Percentiles rank a stretch among this genome's conserved stretches.
Conservation (phyloP, 1,140 invertebrate genomes). For the Temnothorax longispinosus region DNA sequence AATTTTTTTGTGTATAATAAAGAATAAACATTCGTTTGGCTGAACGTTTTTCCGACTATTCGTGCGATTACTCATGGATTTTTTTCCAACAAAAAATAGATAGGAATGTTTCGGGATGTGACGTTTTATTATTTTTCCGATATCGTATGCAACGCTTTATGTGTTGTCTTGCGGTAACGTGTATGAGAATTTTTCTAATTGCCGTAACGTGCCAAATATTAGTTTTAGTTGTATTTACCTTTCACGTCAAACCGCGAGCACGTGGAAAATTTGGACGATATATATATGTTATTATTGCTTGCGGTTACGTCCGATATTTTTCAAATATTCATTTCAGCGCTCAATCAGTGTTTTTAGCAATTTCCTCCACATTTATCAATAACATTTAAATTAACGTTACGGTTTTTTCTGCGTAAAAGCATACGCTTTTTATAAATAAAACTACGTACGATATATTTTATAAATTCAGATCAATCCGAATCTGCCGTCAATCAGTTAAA, state of each 20-base stretch:
- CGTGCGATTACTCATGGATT: not conserved
- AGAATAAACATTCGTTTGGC: not conserved
- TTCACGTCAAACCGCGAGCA: not conserved
- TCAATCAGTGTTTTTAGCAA: constrained; percentile 27
- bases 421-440: not conserved
- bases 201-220: constrained; percentile 38
- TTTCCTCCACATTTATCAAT: constrained; percentile 1
- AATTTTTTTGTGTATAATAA: not conserved
- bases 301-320: constrained; percentile 24
- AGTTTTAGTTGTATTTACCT: constrained; percentile 39
- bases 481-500: not conserved
- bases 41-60: not conserved
- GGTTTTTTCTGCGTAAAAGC: not conserved
- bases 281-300: constrained; percentile 28
- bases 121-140: constrained; percentile 44
- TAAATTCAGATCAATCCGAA: not conserved
- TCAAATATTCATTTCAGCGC: not conserved
- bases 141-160: constrained; percentile 19
- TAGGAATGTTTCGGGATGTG: constrained; percentile 1
- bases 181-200: constrained; percentile 49
- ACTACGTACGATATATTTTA: not conserved
- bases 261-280: constrained; percentile 29
- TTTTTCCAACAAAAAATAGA: constrained; percentile 31
- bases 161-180: constrained; percentile 33
- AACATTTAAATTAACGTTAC: constrained; percentile 32